Conservation (phyloP, 1,140 invertebrate species). For the Drosophila nebulosa region DNA sequence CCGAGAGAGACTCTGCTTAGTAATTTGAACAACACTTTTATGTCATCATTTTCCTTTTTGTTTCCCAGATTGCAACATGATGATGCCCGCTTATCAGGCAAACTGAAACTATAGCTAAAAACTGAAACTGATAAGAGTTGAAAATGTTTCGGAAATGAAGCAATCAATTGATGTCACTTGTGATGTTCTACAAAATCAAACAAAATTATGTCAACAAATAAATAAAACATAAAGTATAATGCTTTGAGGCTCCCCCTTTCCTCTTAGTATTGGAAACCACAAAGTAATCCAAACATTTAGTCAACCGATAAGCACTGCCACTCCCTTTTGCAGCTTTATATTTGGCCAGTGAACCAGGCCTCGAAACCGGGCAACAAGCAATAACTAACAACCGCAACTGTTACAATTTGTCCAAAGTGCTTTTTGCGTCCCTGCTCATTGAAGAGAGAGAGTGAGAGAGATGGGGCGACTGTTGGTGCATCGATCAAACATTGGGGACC, state of each 20-base stretch:
- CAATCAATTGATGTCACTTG: slow-evolving; percentile 43
- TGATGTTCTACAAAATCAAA: slow-evolving; percentile 29
- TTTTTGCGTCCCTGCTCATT: background rate
- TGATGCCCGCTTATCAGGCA: slow-evolving; percentile 38
- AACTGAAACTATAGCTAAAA: background rate
- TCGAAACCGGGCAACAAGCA: slow-evolving; percentile 8
- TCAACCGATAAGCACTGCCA: slow-evolving; percentile 19
- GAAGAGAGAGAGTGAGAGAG: background rate
- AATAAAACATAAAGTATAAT: slow-evolving; percentile 28
- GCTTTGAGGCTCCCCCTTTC: background rate
- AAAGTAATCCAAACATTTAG: slow-evolving; percentile 35
- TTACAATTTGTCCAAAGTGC: slow-evolving; percentile 49
- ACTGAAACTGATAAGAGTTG: slow-evolving; percentile 49
- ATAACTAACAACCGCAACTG: slow-evolving; percentile 56
- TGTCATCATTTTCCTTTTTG: slow-evolving; percentile 43
- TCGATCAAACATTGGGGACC: slow-evolving; percentile 41
- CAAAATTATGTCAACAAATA: slow-evolving; percentile 37
- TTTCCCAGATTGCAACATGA: slow-evolving; percentile 37
- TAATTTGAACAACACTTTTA: slow-evolving; percentile 55
- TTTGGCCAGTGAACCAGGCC: slow-evolving; percentile 12
- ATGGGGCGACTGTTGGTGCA: background rate
- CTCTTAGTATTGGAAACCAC: slow-evolving; percentile 12
- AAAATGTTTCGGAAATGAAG: slow-evolving; percentile 26
- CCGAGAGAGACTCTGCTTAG: slow-evolving; percentile 42
- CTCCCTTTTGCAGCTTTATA: slow-evolving; percentile 44